A percentile compares a stretch with the other conserved stretches of the same genome.
phyloP scores from a whole-genome alignment of 2,797 vertebrate species.

The Gambelia wislizenii region DNA sequence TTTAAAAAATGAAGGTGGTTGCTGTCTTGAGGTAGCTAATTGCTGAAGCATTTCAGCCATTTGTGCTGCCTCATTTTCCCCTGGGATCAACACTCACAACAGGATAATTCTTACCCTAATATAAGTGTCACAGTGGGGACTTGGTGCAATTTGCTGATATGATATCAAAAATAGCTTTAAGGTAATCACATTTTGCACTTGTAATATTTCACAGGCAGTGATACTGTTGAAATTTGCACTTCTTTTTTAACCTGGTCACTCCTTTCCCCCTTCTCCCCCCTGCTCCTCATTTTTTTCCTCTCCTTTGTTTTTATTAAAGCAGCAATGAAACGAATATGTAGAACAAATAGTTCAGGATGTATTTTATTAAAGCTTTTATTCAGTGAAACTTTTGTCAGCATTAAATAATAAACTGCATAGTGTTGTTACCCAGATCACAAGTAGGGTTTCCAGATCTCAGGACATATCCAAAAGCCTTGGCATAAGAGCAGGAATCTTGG shows the following conservation, averaged over 20 bases:
- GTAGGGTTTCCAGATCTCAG: too few species aligned
- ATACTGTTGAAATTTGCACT: constrained; percentile 72
- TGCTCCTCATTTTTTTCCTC: background rate
- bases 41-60: constrained; percentile 67
- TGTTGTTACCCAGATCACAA: background rate
- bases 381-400: constrained; percentile 51
- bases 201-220: constrained; percentile 80
- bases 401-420: constrained; percentile 43
- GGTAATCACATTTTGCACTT: constrained; percentile 83
- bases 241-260: constrained; percentile 61
- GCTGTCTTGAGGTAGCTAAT: constrained; percentile 72
- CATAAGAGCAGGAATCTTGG: too few species aligned
- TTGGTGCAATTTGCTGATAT: constrained; percentile 78
- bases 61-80: constrained; percentile 74
- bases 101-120: constrained; percentile 79
- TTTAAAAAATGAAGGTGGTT: constrained; percentile 60
- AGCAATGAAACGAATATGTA: constrained; percentile 68
- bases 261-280: constrained; percentile 46
- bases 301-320: constrained; percentile 35
- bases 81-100: constrained; percentile 70
- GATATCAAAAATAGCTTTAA: constrained; percentile 88
- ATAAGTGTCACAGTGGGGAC: constrained; percentile 77
- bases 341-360: constrained; percentile 72
- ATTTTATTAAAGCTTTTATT: constrained; percentile 74
- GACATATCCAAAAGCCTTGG: too few species aligned